Conservation (phyloP, 2,113 vertebrate species). For the Glaucidium brasilianum region DNA sequence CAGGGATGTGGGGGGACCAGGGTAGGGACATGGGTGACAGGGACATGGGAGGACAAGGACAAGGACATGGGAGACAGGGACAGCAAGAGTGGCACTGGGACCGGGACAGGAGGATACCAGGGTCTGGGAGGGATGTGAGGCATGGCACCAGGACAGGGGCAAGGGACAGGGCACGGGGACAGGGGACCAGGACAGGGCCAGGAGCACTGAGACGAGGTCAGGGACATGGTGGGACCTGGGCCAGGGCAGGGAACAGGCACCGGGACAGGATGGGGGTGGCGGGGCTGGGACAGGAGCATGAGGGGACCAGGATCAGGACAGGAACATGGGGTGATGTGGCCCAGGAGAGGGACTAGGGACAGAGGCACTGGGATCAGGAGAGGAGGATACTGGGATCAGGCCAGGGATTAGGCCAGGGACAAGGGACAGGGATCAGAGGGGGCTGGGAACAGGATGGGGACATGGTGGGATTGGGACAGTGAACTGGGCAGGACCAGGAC, state of each 20-base stretch:
- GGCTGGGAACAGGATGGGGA: background rate
- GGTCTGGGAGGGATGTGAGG: background rate
- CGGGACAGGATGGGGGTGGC: background rate
- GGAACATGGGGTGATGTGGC: background rate
- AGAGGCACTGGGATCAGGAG: background rate
- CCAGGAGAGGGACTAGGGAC: background rate
- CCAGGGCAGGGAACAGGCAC: background rate
- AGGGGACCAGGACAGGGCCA: background rate
- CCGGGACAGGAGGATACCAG: background rate
- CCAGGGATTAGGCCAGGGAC: background rate
- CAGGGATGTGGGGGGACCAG: background rate
- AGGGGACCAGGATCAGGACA: background rate
- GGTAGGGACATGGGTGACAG: background rate
- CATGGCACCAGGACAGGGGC: background rate
- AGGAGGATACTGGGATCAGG: background rate
- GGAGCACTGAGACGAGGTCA: background rate
- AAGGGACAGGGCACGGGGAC: background rate
- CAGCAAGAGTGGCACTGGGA: background rate
- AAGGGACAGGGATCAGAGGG: background rate
- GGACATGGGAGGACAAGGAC: background rate
- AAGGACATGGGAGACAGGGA: background rate
- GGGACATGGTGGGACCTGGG: background rate
- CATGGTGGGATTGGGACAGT: too few relatives aligned
- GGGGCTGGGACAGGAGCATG: too few relatives aligned
- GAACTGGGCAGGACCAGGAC: background rate